Evolutionary conservation across 2,888 invertebrate genomes (phyloP).

Genomic region (Cantharis lateralis): DNA sequence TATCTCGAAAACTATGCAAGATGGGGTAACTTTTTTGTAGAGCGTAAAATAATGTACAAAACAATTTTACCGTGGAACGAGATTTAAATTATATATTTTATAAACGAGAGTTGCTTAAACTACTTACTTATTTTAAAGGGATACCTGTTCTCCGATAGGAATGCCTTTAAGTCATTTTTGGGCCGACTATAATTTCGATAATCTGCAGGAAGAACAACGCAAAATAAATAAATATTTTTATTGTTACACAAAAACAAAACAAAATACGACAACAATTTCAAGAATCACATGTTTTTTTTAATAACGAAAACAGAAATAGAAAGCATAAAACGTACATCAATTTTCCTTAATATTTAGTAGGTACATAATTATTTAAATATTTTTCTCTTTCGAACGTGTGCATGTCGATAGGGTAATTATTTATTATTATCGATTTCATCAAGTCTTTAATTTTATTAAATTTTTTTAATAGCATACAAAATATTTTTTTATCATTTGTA

Average conservation of each 20-base stretch:
- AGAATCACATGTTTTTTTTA: constrained; percentile 6
- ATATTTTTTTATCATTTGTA: not conserved
- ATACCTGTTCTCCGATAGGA: no score
- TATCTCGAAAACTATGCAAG: no score
- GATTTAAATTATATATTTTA: no score
- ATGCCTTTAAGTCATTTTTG: no score
- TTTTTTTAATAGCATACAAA: not conserved
- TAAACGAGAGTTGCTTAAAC: no score
- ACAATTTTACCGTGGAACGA: no score
- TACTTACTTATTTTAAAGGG: no score
- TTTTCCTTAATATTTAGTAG: not conserved
- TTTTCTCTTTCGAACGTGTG: not conserved
- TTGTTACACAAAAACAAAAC: constrained; percentile 15
- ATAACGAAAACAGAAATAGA: not conserved
- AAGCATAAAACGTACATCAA: not conserved
- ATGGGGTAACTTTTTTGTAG: no score
- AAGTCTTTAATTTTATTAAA: not conserved
- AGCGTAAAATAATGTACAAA: no score
- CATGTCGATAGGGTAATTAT: not conserved
- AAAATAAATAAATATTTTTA: not conserved
- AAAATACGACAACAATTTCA: constrained; percentile 5
- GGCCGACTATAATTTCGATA: no score
- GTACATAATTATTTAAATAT: not conserved
- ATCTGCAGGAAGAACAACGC: not conserved
- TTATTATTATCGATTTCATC: not conserved